A percentile compares a stretch with the other conserved stretches of the same genome.
These are phyloP conservation scores for Cettia cetti DNA, from an alignment of 2,113 vertebrate species.

Conservation along the genomic window DNA sequence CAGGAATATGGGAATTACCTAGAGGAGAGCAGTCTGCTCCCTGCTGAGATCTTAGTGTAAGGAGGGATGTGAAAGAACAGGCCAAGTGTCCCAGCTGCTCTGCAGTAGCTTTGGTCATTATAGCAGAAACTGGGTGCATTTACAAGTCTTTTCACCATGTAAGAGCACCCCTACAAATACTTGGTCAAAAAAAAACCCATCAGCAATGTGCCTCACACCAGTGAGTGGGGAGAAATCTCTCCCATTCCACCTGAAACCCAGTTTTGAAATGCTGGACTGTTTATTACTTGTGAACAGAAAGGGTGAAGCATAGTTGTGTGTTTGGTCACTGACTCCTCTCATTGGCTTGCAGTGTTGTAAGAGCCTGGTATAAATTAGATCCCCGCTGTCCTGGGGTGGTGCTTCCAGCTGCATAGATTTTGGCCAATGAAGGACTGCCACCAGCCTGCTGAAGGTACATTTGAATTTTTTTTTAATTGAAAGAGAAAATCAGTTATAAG, in stretches of 20 bases:
- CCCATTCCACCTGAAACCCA: not conserved
- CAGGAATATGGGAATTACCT: not conserved
- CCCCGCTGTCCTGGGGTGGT: not conserved
- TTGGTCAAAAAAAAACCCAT: not conserved
- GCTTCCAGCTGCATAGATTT: not conserved
- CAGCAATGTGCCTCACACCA: not conserved
- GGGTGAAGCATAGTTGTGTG: slow-evolving; percentile 3
- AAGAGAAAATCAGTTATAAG: not conserved
- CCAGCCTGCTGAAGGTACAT: not conserved
- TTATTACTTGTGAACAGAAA: not conserved
- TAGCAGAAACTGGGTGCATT: not conserved
- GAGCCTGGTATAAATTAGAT: slow-evolving; percentile 29
- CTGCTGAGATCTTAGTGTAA: not conserved
- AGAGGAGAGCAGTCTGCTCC: not conserved
- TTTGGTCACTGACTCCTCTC: slow-evolving; percentile 2
- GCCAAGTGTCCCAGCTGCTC: not conserved
- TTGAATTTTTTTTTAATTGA: not conserved
- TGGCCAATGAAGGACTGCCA: slow-evolving; percentile 24
- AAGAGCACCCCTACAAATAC: not conserved
- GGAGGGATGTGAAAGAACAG: not conserved
- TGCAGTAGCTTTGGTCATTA: not conserved
- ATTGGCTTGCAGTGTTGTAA: slow-evolving; percentile 38
- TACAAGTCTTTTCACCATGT: not conserved
- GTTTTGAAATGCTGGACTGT: not conserved
- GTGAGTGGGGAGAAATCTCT: not conserved